Conservation (phyloP, 2,888 invertebrate genomes). For the Tetragnatha montana region DNA sequence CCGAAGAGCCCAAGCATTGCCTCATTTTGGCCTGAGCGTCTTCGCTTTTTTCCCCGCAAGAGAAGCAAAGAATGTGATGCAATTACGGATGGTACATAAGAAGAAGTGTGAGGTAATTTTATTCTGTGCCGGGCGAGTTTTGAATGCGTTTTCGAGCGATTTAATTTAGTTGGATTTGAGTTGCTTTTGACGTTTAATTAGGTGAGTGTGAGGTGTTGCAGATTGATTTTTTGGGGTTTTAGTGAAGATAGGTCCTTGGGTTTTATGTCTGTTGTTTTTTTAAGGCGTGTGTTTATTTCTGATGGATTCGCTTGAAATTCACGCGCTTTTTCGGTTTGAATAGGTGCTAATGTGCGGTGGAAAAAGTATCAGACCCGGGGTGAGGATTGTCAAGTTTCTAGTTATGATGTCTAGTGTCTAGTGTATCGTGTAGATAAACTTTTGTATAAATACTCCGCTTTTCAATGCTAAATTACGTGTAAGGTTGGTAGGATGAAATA, state of each 20-base stretch:
- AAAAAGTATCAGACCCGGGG: too few species aligned
- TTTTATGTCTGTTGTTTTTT: too few species aligned
- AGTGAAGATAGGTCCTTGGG: too few species aligned
- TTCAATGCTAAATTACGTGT: too few species aligned
- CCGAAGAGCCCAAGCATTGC: neutral
- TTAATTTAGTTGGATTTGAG: constrained; percentile 8
- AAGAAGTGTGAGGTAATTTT: constrained; percentile 1
- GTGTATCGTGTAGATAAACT: too few species aligned
- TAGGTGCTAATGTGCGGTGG: too few species aligned
- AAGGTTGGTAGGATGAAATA: neutral
- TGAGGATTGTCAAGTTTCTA: too few species aligned
- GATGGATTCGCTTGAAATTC: neutral
- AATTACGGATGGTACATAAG: constrained; percentile 3
- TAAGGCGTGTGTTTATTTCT: neutral
- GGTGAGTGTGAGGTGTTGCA: neutral
- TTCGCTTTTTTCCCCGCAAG: constrained; percentile 6
- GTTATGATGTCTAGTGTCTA: too few species aligned
- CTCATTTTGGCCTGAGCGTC: constrained; percentile 5
- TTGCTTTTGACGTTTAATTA: constrained; percentile 25
- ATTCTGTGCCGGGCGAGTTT: neutral
- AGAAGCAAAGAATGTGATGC: constrained; percentile 25
- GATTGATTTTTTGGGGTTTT: neutral
- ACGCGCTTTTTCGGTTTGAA: too few species aligned
- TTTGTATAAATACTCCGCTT: too few species aligned
- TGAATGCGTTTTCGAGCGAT: constrained; percentile 8